Conservation (phyloP, 2,888 invertebrate species). For the Asteroscopus sphinx region DNA sequence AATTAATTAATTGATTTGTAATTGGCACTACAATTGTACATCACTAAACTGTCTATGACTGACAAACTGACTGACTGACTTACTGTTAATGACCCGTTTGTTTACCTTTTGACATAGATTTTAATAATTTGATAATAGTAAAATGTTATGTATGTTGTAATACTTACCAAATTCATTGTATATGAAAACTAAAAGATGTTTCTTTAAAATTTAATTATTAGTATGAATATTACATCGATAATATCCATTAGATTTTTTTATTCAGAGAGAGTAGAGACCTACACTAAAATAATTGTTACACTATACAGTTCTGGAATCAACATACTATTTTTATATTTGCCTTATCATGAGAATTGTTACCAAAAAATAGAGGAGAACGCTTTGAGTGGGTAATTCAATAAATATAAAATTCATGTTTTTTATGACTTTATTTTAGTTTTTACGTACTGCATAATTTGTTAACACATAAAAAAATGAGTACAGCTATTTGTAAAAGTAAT, state of each 20-base stretch:
- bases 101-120: too few relatives aligned
- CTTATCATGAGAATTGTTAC: constrained; percentile 11
- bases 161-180: constrained; percentile 6
- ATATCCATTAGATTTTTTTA: constrained; percentile 9
- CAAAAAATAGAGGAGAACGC: constrained; percentile 6
- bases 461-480: constrained; percentile 3
- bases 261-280: background rate
- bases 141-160: too few relatives aligned
- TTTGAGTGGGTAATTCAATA: constrained; percentile 8
- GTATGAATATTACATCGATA: background rate
- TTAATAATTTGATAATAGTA: too few relatives aligned
- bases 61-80: too few relatives aligned
- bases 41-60: too few relatives aligned
- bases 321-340: constrained; percentile 1
- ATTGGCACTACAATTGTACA: too few relatives aligned
- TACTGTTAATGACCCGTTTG: too few relatives aligned
- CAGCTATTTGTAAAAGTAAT: constrained; percentile 11
- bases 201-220: too few relatives aligned
- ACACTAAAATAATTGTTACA: background rate
- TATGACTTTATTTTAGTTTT: constrained; percentile 13
- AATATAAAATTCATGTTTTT: constrained; percentile 8
- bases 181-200: background rate
- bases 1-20: too few relatives aligned
- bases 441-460: constrained; percentile 16
- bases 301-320: constrained; percentile 3